Evolutionary conservation across 1,140 invertebrate genomes (phyloP), one percentile per base, ranked within the genome.

Genomic region (Aporrectodea caliginosa): DNA sequence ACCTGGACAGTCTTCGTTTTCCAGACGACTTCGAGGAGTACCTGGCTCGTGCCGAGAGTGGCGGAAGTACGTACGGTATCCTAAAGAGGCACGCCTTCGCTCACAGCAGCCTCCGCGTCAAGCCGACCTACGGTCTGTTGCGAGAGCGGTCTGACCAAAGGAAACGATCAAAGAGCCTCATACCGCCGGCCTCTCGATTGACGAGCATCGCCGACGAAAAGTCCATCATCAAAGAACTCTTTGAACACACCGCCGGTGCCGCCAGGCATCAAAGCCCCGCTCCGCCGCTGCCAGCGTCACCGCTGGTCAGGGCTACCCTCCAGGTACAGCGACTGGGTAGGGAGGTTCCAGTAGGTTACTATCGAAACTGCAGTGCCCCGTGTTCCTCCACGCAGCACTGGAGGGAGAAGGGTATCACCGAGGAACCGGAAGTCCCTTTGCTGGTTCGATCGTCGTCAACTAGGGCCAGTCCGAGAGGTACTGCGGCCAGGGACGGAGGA

Each of bases 31-130:
- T 81, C 58, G 80, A 81, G 16, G 76, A 81, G 43, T 69, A 73
- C 12, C 30, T 35, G 30, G 80, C 80, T 69, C 75, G 80, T 27
- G 80, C 80, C 27, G 58, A 29, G 27, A 81, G 80, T 32, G 80
- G 80, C 1, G 80, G 80, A 32, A 81, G 76, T 31, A 32, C 77
- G 32, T 81, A 78, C 72, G 80, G 80, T 27, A 31, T 81, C 69
- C 58, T 78, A 34, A 33, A 43, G 71, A 30, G 78, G 0, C 78
- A 79, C 70, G 78, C 71, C 31, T 29, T 79, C 27, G 31, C 72
- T 16, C 71, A 79, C 68, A 58, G 43, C 43, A 58, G 43, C 43
- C 43, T 58, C 43, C 43, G 43, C 43, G 43, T 58, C 22, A 6
- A 22, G 22, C 43, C 43, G 43, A 58, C 43, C 6, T 12, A 58